Evolutionary conservation across 2,797 vertebrate species (phyloP), one percentile per base, ranked within the genome.

Genomic region (Acipenser ruthenus): DNA sequence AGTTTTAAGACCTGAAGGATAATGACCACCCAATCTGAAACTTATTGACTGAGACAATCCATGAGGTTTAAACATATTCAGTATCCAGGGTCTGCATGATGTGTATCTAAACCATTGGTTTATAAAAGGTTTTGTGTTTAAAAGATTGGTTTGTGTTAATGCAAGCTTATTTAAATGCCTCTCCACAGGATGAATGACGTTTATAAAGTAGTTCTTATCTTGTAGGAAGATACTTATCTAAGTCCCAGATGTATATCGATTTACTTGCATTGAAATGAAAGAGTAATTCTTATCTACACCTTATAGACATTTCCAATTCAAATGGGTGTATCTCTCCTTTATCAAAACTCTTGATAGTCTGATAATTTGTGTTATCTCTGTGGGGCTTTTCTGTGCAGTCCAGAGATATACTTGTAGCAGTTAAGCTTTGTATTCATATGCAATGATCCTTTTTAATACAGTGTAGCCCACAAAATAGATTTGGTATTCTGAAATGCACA

Each of bases 301-400:
- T 58, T 63, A 69, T 64, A 65, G 68, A 77, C 70, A 77, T 77
- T 82, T 76, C 66, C 67, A 78, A 58, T 68, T 71, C 50, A 78
- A 77, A 77, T 76, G 68, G 70, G 47, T 61, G 70, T 79, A 75
- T 70, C 67, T 85, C 65, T 70, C 69, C 23, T 71, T 79, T 77
- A 79, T 84, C 80, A 76, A 70, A 76, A 83, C 79, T 67, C 82
- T 69, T 73, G 72, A 69, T 80, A 75, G 82, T 87, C 82, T 77
- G 74, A 82, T 80, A 72, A 79, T 82, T 82, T 82, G 61, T 77
- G 81, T 85, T 81, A 73, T 83, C 75, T 77, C 78, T 75, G 74
- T 79, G 51, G 73, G 13, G 71, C 74, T 72, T 69, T 69, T 47
- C 71, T 58, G 37, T 37, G 37, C 37, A 37, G 37, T 37, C 37